These are phyloP conservation scores for Drosophila lacteicornis DNA, from an alignment of 1,140 invertebrate species.

Conservation along the genomic window DNA sequence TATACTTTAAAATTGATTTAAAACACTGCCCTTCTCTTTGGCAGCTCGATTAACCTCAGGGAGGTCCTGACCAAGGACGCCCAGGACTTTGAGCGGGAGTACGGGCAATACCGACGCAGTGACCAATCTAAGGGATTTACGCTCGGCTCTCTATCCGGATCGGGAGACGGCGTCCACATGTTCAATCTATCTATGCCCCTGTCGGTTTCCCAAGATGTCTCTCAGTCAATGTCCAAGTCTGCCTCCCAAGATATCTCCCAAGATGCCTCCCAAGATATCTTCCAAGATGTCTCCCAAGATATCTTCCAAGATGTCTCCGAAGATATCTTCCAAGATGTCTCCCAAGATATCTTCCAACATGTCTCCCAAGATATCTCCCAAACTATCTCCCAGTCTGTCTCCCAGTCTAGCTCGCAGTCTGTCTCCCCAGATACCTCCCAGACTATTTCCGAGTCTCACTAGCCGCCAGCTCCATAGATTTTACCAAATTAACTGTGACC, in stretches of 20 bases:
- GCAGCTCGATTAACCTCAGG: constrained; percentile 46
- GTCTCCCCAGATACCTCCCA: neutral
- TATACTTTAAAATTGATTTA: no score
- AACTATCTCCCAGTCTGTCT: no score
- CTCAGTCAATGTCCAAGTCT: neutral
- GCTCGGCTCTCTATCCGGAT: neutral
- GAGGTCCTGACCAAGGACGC: constrained; percentile 54
- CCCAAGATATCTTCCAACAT: no score
- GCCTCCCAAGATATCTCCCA: neutral
- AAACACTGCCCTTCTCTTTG: neutral
- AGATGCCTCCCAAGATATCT: no score
- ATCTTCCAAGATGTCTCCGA: neutral
- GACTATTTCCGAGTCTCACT: neutral
- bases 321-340: neutral
- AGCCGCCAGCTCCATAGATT: neutral
- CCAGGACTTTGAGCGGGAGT: constrained; percentile 58
- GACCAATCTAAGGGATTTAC: neutral
- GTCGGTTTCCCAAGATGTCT: neutral
- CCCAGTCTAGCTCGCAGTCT: neutral
- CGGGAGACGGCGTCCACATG: neutral
- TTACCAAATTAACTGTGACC: constrained; percentile 59
- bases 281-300: no score
- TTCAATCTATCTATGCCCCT: neutral
- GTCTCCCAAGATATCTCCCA: neutral
- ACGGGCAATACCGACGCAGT: constrained; percentile 31